Conservation (phyloP, 2,888 invertebrate species). For the Pterostichus niger region DNA sequence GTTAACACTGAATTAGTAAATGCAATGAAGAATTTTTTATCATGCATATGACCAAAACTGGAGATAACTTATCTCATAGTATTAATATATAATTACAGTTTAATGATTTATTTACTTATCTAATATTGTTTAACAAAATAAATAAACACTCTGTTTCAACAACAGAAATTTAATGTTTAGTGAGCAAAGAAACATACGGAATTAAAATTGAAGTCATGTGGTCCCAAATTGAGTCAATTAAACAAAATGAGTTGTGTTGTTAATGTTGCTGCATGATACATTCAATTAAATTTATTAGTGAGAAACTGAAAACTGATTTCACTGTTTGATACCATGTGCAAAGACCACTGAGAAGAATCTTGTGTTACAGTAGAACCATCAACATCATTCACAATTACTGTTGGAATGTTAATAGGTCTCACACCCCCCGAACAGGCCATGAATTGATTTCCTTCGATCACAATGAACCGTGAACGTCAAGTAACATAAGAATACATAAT, state of each 20-base stretch:
- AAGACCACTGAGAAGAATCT: conserved; percentile 71
- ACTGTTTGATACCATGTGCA: conserved; percentile 66
- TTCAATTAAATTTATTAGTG: conserved; percentile 49
- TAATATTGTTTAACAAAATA: conserved; percentile 50
- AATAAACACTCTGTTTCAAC: conserved; percentile 51
- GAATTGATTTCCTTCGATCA: conserved; percentile 54
- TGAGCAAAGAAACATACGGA: conserved; percentile 25
- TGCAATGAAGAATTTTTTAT: conserved; percentile 28
- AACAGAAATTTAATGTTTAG: background rate
- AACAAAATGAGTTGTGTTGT: conserved; percentile 42
- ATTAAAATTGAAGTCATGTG: conserved; percentile 57
- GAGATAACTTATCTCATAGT: conserved; percentile 54
- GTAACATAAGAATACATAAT: conserved; percentile 37
- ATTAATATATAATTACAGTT: conserved; percentile 34
- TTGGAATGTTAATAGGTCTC: conserved; percentile 59
- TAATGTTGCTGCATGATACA: background rate
- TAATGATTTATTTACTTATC: conserved; percentile 58
- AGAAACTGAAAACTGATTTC: conserved; percentile 8
- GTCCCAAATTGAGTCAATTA: conserved; percentile 31
- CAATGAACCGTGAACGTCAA: conserved; percentile 44
- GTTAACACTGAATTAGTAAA: conserved; percentile 31
- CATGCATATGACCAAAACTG: conserved; percentile 51
- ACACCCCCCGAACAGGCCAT: conserved; percentile 50
- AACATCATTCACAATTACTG: conserved; percentile 59
- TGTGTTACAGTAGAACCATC: conserved; percentile 70